Base-by-base conservation (phyloP, 2,797 vertebrate species). In the Rallus crepitans region DNA sequence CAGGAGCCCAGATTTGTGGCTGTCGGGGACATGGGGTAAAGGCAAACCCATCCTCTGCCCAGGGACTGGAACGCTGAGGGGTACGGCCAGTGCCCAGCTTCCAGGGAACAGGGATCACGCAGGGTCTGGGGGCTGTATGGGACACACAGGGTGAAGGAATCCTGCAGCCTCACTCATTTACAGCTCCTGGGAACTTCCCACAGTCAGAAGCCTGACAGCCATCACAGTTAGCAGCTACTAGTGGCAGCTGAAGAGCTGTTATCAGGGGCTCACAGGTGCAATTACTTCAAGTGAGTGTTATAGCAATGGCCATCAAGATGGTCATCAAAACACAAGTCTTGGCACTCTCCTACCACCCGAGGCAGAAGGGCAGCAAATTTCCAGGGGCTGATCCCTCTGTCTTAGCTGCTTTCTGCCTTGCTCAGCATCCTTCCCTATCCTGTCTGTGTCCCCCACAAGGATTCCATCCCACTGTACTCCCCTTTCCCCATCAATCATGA, bases 81-180 rank as follows among this genome's bases (percentile, higher is more conserved):
- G 0, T 7, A 20, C 0, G 5, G 57, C 28, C 23, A 27, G 57
- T 20, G 2, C 47, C 57, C 48, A 35, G 52, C 15, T 28, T 33
- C 56, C 0, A 0, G 42, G 64, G 35, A 27, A 20, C 9, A 15
- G 55, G 45, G 60, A 31, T 12, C 33, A 64, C 60, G 15, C 0
- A 1, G 11, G 31, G 20, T 30, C 30, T 33, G 4, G 4, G 33
- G 39, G 19, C 50, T 37, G 76, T 18, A 73, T 35, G 48, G 35
- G 52, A 53, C 52, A 47, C 18, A 6, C 5, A 4, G 30, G 0
- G 1, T 4, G 33, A 24, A 33, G 19, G 30, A 75, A 56, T 52
- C 59, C 72, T 19, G 8, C 56, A 65, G 87, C 57, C 59, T 7
- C 1, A 21, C n/a, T 28, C 40, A 7, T 4, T 33, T 17, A 50